These are phyloP conservation scores for Axinella damicornis DNA, from an alignment of 37 sponge, comb jelly and placozoan species.

Conservation along the genomic window DNA sequence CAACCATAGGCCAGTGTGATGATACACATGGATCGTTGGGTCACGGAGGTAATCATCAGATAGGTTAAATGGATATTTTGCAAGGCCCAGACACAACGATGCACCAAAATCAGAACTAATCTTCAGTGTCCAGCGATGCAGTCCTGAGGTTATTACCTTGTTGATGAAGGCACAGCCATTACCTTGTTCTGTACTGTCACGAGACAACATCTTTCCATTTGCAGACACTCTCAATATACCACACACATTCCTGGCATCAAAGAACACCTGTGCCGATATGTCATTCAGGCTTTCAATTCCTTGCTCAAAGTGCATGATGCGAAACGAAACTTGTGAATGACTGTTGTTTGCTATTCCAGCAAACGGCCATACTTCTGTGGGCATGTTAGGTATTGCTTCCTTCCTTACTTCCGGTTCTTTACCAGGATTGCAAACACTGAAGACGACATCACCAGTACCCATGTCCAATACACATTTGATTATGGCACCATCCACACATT, in stretches of 20 bases:
- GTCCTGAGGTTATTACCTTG: slow-evolving; percentile 16
- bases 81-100: slow-evolving; percentile 53
- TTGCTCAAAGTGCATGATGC: background rate
- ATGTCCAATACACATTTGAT: no score
- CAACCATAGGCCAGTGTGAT: slow-evolving; percentile 26
- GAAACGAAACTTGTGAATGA: background rate
- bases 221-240: slow-evolving; percentile 13
- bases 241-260: background rate
- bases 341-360: slow-evolving; percentile 4
- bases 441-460: no score
- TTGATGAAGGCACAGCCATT: slow-evolving; percentile 52
- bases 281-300: background rate
- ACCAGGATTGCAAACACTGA: no score
- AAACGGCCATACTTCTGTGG: slow-evolving; percentile 24
- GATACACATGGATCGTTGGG: slow-evolving; percentile 37
- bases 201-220: background rate
- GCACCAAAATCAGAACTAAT: slow-evolving; percentile 59
- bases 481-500: no score
- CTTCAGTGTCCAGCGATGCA: slow-evolving; percentile 29
- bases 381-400: background rate
- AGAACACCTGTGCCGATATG: background rate
- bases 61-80: slow-evolving; percentile 31
- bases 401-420: no score
- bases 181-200: slow-evolving; percentile 7
- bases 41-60: slow-evolving; percentile 22